phyloP scores from a whole-genome alignment of 2,113 vertebrate species.

The Tragelaphus buxtoni region DNA sequence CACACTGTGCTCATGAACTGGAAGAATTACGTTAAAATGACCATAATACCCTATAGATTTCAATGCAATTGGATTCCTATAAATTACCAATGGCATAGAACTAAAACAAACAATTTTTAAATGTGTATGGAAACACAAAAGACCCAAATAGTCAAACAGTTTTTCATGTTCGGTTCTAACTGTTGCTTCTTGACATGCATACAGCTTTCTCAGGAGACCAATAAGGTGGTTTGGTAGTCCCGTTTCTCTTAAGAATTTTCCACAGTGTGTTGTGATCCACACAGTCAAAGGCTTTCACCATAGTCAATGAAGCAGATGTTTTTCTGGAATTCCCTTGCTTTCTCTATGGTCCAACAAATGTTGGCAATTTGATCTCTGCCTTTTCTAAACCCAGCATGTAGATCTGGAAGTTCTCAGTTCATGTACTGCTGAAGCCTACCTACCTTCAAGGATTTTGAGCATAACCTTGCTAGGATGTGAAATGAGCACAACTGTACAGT shows the following conservation, averaged over 20 bases:
- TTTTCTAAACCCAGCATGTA: not conserved
- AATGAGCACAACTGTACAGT: not conserved
- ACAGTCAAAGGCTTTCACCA: not conserved
- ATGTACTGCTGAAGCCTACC: not conserved
- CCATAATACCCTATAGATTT: not conserved
- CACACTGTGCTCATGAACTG: not conserved
- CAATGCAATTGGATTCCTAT: not conserved
- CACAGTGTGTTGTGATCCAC: not conserved
- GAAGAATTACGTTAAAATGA: not conserved
- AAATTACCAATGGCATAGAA: not conserved
- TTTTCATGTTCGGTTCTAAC: not conserved
- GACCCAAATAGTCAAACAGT: not conserved
- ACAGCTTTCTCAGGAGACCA: not conserved
- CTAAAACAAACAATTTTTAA: not conserved
- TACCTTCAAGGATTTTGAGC: not conserved
- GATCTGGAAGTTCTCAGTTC: not conserved
- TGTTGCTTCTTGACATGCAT: not conserved
- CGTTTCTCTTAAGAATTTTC: not conserved
- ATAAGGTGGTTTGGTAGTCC: not conserved
- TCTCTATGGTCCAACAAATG: not conserved
- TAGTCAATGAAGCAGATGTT: not conserved
- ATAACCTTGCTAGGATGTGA: not conserved
- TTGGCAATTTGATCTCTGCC: not conserved
- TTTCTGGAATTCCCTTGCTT: not conserved
- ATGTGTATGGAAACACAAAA: not conserved